Conservation (phyloP, 2,113 vertebrate species). For the Oxyura jamaicensis region DNA sequence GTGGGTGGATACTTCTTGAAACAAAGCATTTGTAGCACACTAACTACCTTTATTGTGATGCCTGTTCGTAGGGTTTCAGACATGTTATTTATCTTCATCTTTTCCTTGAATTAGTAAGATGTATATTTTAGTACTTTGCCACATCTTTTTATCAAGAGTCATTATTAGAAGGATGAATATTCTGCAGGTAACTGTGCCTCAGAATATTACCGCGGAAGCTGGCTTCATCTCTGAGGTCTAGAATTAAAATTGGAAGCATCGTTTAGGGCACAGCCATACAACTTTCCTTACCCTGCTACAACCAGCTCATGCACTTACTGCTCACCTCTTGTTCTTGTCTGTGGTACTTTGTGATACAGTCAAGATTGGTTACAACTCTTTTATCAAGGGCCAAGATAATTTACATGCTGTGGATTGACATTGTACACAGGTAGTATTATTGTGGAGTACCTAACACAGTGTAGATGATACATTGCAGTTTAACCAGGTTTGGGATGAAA, state of each 20-base stretch:
- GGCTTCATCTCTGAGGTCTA: neutral
- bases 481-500: neutral
- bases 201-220: neutral
- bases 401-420: neutral
- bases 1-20: neutral
- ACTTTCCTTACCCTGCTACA: neutral
- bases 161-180: fast-evolving
- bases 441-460: neutral
- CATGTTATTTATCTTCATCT: neutral
- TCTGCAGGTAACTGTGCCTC: fast-evolving
- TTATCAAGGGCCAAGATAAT: neutral
- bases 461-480: neutral
- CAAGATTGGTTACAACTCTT: neutral
- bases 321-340: neutral
- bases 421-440: fast-evolving
- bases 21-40: neutral
- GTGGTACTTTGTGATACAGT: neutral
- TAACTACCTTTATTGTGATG: neutral
- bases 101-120: neutral
- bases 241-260: neutral
- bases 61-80: neutral
- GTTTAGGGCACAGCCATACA: neutral
- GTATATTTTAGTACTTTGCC: neutral
- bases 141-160: neutral
- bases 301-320: too few relatives aligned